Percentiles rank a stretch among this genome's conserved stretches.
Evolutionary conservation across 2,797 vertebrate species (phyloP).

Genomic region (Cryptoprocta ferox): DNA sequence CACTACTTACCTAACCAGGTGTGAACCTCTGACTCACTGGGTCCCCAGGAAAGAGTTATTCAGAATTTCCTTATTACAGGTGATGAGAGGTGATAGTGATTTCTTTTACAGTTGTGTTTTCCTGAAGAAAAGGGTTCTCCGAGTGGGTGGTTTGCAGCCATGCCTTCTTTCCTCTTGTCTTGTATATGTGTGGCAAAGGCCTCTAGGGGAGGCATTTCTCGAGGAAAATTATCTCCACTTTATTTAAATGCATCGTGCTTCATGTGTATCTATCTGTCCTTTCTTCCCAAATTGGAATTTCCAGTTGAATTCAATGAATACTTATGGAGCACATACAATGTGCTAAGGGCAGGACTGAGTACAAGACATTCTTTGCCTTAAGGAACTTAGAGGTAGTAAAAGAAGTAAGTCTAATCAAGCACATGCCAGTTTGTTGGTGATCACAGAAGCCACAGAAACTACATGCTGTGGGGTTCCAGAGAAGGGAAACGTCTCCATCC

Average conservation of each 20-base stretch:
- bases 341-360: background rate
- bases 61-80: conserved; percentile 20
- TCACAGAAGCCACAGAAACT: background rate
- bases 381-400: background rate
- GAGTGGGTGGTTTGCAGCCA: background rate
- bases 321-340: background rate
- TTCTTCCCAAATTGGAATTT: background rate
- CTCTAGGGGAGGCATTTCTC: background rate
- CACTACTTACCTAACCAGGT: conserved; percentile 15
- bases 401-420: background rate
- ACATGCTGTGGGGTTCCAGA: background rate
- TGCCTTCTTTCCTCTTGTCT: background rate
- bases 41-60: background rate
- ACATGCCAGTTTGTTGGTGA: too few species aligned
- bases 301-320: background rate
- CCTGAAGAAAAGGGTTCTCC: background rate
- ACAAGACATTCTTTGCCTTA: background rate
- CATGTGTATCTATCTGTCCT: background rate
- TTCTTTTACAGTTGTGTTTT: background rate
- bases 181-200: background rate
- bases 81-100: background rate
- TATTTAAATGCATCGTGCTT: background rate
- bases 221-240: background rate
- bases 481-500: background rate
- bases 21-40: conserved; percentile 62